Percentiles rank a stretch among this genome's conserved stretches.
These are phyloP conservation scores for Anadara kagoshimensis DNA, from an alignment of 1,140 invertebrate genomes.

Conservation along the genomic window DNA sequence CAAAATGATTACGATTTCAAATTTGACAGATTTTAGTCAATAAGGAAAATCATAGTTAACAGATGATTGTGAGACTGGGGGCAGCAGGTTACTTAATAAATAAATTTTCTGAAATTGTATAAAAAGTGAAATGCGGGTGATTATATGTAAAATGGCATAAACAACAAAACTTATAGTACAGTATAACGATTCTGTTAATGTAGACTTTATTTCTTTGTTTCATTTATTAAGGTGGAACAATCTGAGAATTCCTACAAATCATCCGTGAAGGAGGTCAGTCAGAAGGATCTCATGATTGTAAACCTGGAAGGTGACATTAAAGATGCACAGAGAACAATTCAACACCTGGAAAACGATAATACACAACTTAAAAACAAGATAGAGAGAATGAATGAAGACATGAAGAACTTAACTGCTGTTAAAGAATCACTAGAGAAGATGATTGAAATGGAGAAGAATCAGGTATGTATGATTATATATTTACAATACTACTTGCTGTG, in stretches of 20 bases:
- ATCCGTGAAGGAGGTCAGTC: constrained; percentile 37
- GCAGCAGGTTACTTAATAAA: too few relatives aligned
- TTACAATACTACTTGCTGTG: too few relatives aligned
- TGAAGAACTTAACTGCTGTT: constrained; percentile 51
- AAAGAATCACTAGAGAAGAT: constrained; percentile 51
- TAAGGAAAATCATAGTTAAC: too few relatives aligned
- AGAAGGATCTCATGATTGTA: constrained; percentile 53
- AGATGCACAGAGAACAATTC: constrained; percentile 44
- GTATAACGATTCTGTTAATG: neutral
- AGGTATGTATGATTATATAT: constrained; percentile 43
- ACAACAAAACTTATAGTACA: neutral
- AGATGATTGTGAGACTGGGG: too few relatives aligned
- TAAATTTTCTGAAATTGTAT: too few relatives aligned
- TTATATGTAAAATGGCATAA: neutral
- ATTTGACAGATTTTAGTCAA: too few relatives aligned
- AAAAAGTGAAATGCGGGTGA: too few relatives aligned
- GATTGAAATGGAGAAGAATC: constrained; percentile 52
- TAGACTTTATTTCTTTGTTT: neutral
- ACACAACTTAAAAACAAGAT: constrained; percentile 42
- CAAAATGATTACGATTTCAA: too few relatives aligned
- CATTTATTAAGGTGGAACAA: constrained; percentile 48
- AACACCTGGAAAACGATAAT: constrained; percentile 42
- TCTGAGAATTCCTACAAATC: constrained; percentile 33
- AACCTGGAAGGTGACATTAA: constrained; percentile 50
- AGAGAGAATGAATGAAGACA: constrained; percentile 50